These are phyloP conservation scores for Harlomillsia oculata DNA, from an alignment of 1,140 invertebrate genomes.

Conservation along the genomic window DNA sequence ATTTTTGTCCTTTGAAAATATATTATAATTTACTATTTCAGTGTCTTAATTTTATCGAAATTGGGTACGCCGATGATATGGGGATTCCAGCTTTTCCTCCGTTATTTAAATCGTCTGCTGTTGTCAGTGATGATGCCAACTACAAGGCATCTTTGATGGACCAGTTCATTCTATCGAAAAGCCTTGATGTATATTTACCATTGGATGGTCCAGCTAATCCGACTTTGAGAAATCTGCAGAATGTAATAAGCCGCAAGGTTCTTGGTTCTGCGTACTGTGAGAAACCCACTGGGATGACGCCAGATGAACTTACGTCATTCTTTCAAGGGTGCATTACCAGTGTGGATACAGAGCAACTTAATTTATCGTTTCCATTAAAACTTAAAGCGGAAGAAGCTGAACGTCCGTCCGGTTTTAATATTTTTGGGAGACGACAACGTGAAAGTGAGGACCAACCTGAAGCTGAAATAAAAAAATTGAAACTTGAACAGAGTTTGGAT, in stretches of 20 bases:
- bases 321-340: slow-evolving; percentile 7
- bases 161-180: slow-evolving; percentile 15
- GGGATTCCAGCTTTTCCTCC: slow-evolving; percentile 20
- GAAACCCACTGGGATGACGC: neutral
- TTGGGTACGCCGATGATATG: slow-evolving; percentile 31
- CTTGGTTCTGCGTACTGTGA: slow-evolving; percentile 1
- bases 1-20: too few relatives aligned
- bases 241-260: slow-evolving; percentile 14
- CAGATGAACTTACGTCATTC: neutral
- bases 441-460: slow-evolving; percentile 7
- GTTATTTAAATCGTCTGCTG: slow-evolving; percentile 10
- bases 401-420: slow-evolving; percentile 20
- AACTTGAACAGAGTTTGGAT: neutral
- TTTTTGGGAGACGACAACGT: slow-evolving; percentile 23
- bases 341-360: neutral
- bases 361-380: slow-evolving; percentile 1
- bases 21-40: slow-evolving; percentile 7
- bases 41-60: slow-evolving; percentile 22
- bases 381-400: slow-evolving; percentile 2
- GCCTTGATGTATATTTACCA: slow-evolving; percentile 3
- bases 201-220: slow-evolving; percentile 21
- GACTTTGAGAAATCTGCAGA: neutral
- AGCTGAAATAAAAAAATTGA: slow-evolving; percentile 4
- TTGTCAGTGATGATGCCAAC: slow-evolving; percentile 6
- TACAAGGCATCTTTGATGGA: slow-evolving; percentile 29